Conservation (phyloP, 2,113 vertebrate species). For the Chloebia gouldiae region DNA sequence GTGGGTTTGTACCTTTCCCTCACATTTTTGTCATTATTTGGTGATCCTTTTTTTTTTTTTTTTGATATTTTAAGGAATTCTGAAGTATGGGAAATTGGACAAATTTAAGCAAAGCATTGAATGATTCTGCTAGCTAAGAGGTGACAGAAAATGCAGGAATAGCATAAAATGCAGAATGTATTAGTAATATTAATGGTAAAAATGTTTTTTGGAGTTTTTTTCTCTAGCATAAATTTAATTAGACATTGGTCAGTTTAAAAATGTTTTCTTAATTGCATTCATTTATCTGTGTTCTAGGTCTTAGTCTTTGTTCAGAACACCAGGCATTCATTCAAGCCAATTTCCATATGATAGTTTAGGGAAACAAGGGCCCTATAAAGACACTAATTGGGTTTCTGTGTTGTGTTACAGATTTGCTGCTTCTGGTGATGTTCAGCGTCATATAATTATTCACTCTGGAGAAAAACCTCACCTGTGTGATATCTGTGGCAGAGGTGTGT, state of each 20-base stretch:
- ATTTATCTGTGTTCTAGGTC: neutral
- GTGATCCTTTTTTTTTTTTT: neutral
- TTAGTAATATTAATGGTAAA: neutral
- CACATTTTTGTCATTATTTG: neutral
- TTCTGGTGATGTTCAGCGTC: slow-evolving; percentile 94
- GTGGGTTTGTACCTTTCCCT: neutral
- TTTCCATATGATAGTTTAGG: neutral
- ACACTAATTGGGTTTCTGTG: neutral
- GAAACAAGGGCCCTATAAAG: neutral
- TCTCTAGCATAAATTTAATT: neutral
- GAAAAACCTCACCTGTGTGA: slow-evolving; percentile 95
- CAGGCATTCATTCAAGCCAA: neutral
- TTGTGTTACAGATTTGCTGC: slow-evolving; percentile 86
- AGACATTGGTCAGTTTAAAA: neutral
- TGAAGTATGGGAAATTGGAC: neutral
- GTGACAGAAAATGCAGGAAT: neutral
- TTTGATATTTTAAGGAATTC: neutral
- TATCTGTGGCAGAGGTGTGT: slow-evolving; percentile 91
- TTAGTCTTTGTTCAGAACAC: neutral
- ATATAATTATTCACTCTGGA: slow-evolving; percentile 95
- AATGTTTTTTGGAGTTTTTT: neutral
- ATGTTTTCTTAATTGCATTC: neutral
- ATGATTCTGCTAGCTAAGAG: neutral
- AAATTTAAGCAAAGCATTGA: neutral
- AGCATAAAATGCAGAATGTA: neutral